These are phyloP conservation scores for Macaria notata DNA, from an alignment of 2,888 invertebrate genomes.

Conservation along the genomic window DNA sequence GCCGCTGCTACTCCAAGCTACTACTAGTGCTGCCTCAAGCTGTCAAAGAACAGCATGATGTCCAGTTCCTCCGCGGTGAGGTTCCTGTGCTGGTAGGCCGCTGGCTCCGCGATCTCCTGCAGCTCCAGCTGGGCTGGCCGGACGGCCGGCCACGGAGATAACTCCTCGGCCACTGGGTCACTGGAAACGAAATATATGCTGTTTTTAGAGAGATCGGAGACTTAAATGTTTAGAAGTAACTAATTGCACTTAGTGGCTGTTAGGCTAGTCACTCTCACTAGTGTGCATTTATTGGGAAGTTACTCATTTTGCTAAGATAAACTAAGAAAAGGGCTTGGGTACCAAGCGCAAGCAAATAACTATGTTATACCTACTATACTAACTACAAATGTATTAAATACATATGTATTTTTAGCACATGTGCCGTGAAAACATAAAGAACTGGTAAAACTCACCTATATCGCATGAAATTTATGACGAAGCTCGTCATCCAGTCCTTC, in stretches of 20 bases:
- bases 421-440: too few species aligned
- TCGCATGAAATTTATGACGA: slow-evolving; percentile 55
- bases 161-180: slow-evolving; percentile 46
- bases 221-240: too few species aligned
- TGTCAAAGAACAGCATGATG: slow-evolving; percentile 53
- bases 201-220: too few species aligned
- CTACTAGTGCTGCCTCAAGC: slow-evolving; percentile 21
- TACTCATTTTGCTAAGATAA: neutral
- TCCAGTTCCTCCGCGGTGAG: slow-evolving; percentile 42
- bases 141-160: slow-evolving; percentile 47
- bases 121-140: slow-evolving; percentile 35
- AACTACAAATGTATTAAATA: too few species aligned
- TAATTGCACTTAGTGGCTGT: too few species aligned
- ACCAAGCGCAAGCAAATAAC: too few species aligned
- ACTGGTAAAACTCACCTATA: slow-evolving; percentile 49
- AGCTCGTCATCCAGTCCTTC: slow-evolving; percentile 55
- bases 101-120: slow-evolving; percentile 45
- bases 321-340: neutral
- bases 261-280: too few species aligned
- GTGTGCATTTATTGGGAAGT: neutral
- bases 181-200: slow-evolving; percentile 41
- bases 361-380: too few species aligned
- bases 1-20: neutral
- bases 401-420: too few species aligned
- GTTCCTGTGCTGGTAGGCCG: slow-evolving; percentile 33